These are phyloP conservation scores for Conomelus anceps DNA, from an alignment of 2,888 invertebrate species.

Conservation along the genomic window DNA sequence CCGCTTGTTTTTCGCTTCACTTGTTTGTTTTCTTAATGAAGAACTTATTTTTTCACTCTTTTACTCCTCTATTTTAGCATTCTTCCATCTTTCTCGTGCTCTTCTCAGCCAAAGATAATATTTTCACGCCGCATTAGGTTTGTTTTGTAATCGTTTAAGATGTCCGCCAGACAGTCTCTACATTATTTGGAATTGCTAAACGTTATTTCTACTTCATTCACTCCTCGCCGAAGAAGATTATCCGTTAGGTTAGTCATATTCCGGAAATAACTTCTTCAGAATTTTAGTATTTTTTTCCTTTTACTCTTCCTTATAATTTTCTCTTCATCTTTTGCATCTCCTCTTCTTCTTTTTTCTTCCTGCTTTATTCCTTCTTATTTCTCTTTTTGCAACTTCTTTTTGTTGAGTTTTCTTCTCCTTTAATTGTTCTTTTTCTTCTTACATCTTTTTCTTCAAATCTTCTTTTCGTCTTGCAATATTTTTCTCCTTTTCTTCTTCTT, in stretches of 20 bases:
- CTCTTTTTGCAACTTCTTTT: background rate
- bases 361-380: background rate
- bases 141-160: background rate
- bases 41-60: background rate
- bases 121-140: background rate
- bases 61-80: background rate
- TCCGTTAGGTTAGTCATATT: background rate
- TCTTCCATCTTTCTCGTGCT: background rate
- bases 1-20: background rate
- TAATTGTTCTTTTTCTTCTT: background rate
- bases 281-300: background rate
- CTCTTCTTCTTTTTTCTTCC: background rate
- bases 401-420: no score
- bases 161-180: background rate
- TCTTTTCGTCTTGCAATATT: background rate
- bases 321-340: background rate
- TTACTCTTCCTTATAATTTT: background rate
- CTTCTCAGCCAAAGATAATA: background rate
- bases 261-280: background rate
- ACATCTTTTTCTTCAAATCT: background rate
- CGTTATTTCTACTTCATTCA: background rate
- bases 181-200: background rate
- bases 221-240: background rate
- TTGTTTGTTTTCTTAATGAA: background rate
- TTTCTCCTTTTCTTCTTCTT: background rate